These are phyloP conservation scores for Chymomyza amoena DNA, from an alignment of 2,888 invertebrate species.

Conservation along the genomic window DNA sequence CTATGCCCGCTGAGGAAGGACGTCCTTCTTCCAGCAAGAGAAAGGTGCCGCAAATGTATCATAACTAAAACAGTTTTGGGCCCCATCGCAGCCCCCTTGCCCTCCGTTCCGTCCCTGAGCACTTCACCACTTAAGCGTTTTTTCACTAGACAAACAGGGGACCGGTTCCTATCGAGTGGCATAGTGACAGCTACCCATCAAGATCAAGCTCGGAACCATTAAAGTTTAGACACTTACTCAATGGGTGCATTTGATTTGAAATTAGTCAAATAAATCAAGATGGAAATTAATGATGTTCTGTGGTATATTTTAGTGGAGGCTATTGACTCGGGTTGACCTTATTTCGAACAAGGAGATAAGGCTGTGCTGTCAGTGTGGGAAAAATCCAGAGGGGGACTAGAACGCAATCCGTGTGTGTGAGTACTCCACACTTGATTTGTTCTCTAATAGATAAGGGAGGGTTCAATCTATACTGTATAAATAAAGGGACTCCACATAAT, in stretches of 20 bases:
- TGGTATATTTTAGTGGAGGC: neutral
- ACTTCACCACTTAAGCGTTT: neutral
- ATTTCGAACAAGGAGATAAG: neutral
- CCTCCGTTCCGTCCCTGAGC: neutral
- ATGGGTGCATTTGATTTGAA: conserved; percentile 27
- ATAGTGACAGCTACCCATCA: conserved; percentile 48
- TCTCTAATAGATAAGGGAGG: neutral
- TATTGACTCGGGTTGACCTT: neutral
- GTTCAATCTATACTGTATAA: neutral
- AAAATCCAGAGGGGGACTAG: conserved; percentile 13
- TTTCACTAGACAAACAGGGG: conserved; percentile 35
- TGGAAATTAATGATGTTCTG: conserved; percentile 16
- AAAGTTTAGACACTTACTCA: conserved; percentile 36
- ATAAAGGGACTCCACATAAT: neutral
- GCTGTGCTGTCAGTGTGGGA: conserved; percentile 24
- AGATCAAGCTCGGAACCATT: conserved; percentile 16
- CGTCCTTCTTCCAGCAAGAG: too few species aligned
- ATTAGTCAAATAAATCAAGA: conserved; percentile 53
- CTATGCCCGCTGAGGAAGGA: too few species aligned
- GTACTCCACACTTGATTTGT: conserved; percentile 37
- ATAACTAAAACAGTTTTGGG: too few species aligned
- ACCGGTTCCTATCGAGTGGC: conserved; percentile 42
- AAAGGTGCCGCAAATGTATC: too few species aligned
- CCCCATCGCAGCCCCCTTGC: too few species aligned
- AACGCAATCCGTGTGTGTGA: conserved; percentile 7